Conservation (phyloP, 2,113 vertebrate genomes). For the Gymnogyps californianus region DNA sequence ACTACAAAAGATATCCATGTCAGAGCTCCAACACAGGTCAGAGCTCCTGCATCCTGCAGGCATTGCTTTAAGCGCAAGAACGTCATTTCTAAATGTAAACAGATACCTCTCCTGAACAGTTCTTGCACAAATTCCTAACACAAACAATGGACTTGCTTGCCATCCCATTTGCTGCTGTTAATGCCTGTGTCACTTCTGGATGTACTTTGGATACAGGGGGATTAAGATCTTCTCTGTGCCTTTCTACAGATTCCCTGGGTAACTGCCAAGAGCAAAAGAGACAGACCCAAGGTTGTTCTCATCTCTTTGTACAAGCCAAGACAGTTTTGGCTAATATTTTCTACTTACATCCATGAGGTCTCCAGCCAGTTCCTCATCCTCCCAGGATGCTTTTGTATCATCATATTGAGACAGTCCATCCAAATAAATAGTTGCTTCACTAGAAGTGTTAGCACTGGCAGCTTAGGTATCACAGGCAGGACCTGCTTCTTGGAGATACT, state of each 20-base stretch:
- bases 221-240: not conserved
- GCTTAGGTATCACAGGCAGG: not conserved
- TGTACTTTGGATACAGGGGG: not conserved
- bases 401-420: not conserved
- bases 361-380: not conserved
- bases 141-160: not conserved
- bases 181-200: not conserved
- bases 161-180: not conserved
- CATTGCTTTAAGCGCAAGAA: not conserved
- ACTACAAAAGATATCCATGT: not conserved
- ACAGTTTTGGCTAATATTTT: not conserved
- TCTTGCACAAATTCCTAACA: not conserved
- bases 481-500: not conserved
- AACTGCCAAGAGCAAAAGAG: slow-evolving; percentile 7
- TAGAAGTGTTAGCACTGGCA: not conserved
- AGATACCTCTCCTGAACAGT: not conserved
- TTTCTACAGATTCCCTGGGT: slow-evolving; percentile 13
- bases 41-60: not conserved
- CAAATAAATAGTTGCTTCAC: not conserved
- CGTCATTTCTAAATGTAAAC: not conserved
- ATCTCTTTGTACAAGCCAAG: not conserved
- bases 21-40: not conserved
- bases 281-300: slow-evolving; percentile 11
- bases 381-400: not conserved
- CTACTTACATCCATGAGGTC: not conserved